Percentiles rank a stretch among this genome's conserved stretches.
Conservation (phyloP, 1,140 invertebrate genomes). For the Calliopsis andreniformis region DNA sequence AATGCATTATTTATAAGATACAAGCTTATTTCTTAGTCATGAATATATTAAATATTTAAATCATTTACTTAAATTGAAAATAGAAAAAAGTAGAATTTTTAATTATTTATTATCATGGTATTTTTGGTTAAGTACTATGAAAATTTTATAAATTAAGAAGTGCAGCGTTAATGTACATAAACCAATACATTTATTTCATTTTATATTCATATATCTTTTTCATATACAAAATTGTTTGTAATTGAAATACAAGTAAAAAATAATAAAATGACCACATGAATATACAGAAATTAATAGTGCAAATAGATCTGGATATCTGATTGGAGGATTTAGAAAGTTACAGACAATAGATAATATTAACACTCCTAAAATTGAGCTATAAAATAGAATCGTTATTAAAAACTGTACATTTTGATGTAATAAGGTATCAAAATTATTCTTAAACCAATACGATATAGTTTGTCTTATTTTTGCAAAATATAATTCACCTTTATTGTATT, state of each 20-base stretch:
- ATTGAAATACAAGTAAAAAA: constrained; percentile 93
- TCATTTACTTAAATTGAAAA: constrained; percentile 1
- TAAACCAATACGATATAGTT: neutral
- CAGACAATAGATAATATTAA: constrained; percentile 83
- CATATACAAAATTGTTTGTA: constrained; percentile 85
- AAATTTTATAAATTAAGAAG: neutral
- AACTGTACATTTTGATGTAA: constrained; percentile 71
- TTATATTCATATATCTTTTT: constrained; percentile 62
- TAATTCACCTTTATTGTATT: constrained; percentile 69
- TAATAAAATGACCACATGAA: constrained; percentile 91
- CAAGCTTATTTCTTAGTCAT: neutral
- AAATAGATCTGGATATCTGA: constrained; percentile 91
- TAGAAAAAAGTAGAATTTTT: neutral
- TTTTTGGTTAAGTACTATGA: neutral
- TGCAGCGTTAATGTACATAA: constrained; percentile 3
- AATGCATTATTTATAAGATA: neutral
- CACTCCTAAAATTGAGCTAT: constrained; percentile 84
- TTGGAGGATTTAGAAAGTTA: constrained; percentile 86
- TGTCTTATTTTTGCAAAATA: constrained; percentile 2
- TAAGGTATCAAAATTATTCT: constrained; percentile 8
- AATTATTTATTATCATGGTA: constrained; percentile 31
- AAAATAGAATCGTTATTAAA: constrained; percentile 76
- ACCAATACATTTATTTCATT: constrained; percentile 21
- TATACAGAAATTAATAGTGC: constrained; percentile 91
- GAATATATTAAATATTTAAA: neutral